These are phyloP conservation scores for Onthophagus taurus DNA, from an alignment of 1,140 invertebrate species.

Conservation along the genomic window DNA sequence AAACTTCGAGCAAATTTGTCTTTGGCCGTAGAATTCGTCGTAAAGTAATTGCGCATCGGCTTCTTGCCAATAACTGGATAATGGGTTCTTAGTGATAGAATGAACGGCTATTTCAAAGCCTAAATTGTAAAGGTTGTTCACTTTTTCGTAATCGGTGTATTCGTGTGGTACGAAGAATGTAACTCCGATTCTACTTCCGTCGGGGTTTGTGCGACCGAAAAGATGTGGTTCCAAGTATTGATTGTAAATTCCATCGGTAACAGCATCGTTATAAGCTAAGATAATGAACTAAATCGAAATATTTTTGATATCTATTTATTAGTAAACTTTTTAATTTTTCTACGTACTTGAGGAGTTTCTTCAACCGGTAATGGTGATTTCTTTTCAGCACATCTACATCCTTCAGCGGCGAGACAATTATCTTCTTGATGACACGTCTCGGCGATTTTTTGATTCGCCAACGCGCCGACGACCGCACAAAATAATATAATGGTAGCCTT, in stretches of 20 bases:
- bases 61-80: slow-evolving; percentile 35
- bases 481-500: no score
- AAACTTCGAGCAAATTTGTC: slow-evolving; percentile 24
- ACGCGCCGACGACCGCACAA: no score
- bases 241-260: slow-evolving; percentile 51
- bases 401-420: slow-evolving; percentile 9
- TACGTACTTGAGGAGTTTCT: slow-evolving; percentile 22
- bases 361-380: slow-evolving; percentile 13
- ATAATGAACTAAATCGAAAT: slow-evolving; percentile 46
- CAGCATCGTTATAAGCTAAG: slow-evolving; percentile 58
- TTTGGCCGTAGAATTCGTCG: slow-evolving; percentile 26
- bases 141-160: slow-evolving; percentile 54
- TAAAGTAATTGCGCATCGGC: slow-evolving; percentile 17
- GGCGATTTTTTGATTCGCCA: no score
- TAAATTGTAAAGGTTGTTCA: slow-evolving; percentile 51
- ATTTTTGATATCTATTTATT: background rate
- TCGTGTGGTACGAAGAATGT: slow-evolving; percentile 63
- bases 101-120: slow-evolving; percentile 63
- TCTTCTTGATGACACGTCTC: background rate
- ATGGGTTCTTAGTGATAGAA: slow-evolving; percentile 55
- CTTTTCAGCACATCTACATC: slow-evolving; percentile 20
- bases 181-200: slow-evolving; percentile 49
- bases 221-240: slow-evolving; percentile 51
- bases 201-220: slow-evolving; percentile 47
- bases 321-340: background rate